Evolutionary conservation across 2,797 vertebrate species (phyloP), one percentile per base, ranked within the genome.

Genomic region (Ptychadena robeensis): DNA sequence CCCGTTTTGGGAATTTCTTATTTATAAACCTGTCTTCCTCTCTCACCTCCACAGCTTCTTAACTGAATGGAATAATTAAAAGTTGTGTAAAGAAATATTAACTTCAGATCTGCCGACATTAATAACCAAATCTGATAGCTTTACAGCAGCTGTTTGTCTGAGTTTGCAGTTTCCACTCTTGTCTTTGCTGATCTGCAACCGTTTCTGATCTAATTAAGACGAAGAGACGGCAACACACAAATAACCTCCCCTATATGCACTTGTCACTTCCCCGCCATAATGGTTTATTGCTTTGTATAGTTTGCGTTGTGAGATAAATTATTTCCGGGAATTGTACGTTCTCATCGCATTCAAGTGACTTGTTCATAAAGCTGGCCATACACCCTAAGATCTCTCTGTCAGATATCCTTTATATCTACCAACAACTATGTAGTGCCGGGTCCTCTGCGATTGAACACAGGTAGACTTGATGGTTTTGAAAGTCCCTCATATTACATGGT

Each of bases 21-120:
- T 18, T n/a, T 15, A 4, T 15, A 18, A 44, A 31, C 69, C 38
- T 5, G 48, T n/a, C 48, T 32, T 5, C 1, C 22, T 9, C 32
- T 59, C 53, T 15, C 34, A 34, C 71, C 40, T 44, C 11, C 40
- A 4, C 40, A 44, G 15, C 40, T 7, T 35, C 22, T 59, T 61
- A 10, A 79, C 30, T 12, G 28, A 65, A 79, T 12, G 18, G 35
- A 53, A 69, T 69, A 79, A 79, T 79, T 48, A 67, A 44, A 44
- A 57, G 44, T 72, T 22, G 44, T 25, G 32, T 9, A 28, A 27
- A 78, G 28, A 68, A 78, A 37, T 68, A 79, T 69, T 57, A 59
- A 35, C 38, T 79, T 79, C 30, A 10, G 57, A 32, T 68, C 38
- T 31, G 18, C 12, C 68, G 65, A 35, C 48, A n/a, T 57, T 79